Conservation (phyloP, 2,888 invertebrate species). For the Xestia xanthographa region DNA sequence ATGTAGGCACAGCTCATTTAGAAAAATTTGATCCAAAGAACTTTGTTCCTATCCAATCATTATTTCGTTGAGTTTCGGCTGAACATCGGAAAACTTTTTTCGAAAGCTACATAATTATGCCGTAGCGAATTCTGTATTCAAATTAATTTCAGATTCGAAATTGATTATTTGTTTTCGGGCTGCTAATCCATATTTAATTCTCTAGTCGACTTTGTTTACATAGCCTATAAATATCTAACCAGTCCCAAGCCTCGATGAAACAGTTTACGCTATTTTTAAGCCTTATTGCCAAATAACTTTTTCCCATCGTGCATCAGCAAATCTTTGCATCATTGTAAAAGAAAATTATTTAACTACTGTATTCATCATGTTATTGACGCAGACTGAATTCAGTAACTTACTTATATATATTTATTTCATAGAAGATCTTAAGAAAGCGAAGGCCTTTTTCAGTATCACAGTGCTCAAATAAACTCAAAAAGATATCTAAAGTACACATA, state of each 20-base stretch:
- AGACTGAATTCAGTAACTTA: neutral
- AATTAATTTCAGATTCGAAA: conserved; percentile 34
- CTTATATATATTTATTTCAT: neutral
- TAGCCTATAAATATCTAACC: neutral
- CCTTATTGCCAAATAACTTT: neutral
- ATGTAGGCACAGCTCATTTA: neutral
- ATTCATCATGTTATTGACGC: conserved; percentile 4
- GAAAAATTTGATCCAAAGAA: conserved; percentile 8
- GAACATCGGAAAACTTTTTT: conserved; percentile 47
- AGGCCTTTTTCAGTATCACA: conserved; percentile 9
- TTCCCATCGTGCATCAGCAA: neutral
- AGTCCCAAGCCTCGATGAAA: neutral
- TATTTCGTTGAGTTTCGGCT: conserved; percentile 42
- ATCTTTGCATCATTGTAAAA: neutral
- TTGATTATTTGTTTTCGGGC: conserved; percentile 13
- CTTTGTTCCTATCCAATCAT: conserved; percentile 33
- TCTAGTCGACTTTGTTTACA: conserved; percentile 7
- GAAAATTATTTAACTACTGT: neutral
- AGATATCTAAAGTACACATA: conserved; percentile 22
- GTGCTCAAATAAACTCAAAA: conserved; percentile 15
- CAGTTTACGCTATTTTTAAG: neutral
- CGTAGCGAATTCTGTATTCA: conserved; percentile 28
- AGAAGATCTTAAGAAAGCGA: conserved; percentile 10
- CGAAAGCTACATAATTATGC: conserved; percentile 31
- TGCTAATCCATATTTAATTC: conserved; percentile 28